Conservation (phyloP, 2,888 invertebrate species). For the Metacarcinus magister region DNA sequence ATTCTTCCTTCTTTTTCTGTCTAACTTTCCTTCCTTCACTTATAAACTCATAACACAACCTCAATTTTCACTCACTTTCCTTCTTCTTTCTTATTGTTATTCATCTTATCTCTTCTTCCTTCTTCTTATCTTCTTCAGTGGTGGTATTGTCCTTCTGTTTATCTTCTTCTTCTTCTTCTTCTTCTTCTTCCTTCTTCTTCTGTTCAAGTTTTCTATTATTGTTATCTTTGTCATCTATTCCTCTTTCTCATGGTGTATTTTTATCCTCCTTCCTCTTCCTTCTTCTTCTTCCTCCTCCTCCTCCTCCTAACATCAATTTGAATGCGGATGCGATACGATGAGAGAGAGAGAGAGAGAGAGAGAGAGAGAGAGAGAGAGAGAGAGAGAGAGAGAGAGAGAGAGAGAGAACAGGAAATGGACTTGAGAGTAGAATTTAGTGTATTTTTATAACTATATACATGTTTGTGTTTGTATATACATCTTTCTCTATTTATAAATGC, state of each 20-base stretch:
- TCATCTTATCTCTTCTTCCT: not conserved
- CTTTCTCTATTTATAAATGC: not conserved
- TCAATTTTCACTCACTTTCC: not conserved
- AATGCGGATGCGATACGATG: not conserved
- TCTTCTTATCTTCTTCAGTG: not conserved
- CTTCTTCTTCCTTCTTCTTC: not conserved
- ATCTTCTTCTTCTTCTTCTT: not conserved
- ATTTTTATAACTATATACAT: not conserved
- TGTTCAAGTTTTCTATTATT: too few relatives aligned
- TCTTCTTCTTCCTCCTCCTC: not conserved
- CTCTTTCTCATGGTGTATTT: not conserved
- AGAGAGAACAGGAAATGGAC: not conserved
- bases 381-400: conserved; percentile 26
- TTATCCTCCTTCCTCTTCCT: not conserved
- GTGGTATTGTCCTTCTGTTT: not conserved
- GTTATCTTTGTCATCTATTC: not conserved
- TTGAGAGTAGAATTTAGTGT: not conserved
- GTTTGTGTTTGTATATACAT: not conserved
- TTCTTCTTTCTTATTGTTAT: not conserved
- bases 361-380: conserved; percentile 34
- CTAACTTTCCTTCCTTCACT: not conserved
- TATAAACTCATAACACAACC: not conserved
- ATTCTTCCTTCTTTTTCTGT: not conserved
- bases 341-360: conserved; percentile 41
- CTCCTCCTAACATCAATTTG: conserved; percentile 35